Evolutionary conservation across 2,797 vertebrate genomes (phyloP).

Genomic region (Knipowitschia caucasica): DNA sequence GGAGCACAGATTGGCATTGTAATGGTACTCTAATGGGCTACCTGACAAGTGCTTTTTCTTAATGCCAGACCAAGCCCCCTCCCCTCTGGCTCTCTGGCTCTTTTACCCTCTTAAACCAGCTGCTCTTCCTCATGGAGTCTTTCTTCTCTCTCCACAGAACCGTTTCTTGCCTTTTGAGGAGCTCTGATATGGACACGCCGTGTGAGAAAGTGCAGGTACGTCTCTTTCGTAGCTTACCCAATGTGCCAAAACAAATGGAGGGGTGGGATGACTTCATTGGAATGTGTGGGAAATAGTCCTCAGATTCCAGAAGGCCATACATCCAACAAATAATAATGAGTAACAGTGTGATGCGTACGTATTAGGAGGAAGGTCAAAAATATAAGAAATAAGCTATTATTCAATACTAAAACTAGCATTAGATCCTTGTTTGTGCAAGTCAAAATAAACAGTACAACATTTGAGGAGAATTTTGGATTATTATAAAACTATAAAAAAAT

Average conservation of each 20-base stretch:
- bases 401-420: too few species aligned
- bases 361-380: too few species aligned
- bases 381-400: too few species aligned
- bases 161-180: slow-evolving; percentile 51
- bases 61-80: slow-evolving; percentile 35
- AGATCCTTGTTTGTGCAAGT: too few species aligned
- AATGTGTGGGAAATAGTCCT: neutral
- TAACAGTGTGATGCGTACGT: too few species aligned
- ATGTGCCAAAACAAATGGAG: neutral
- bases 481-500: too few species aligned
- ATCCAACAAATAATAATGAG: neutral
- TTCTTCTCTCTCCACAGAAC: slow-evolving; percentile 36
- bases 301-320: neutral
- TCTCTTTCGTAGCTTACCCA: neutral
- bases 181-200: slow-evolving; percentile 64
- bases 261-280: neutral
- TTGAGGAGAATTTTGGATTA: too few species aligned
- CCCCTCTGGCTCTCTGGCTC: neutral
- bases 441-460: too few species aligned
- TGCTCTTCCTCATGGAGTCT: slow-evolving; percentile 10
- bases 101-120: neutral
- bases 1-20: slow-evolving; percentile 65
- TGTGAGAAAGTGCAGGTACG: slow-evolving; percentile 57
- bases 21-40: slow-evolving; percentile 67
- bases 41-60: slow-evolving; percentile 70